These are phyloP conservation scores for Limnephilus marmoratus DNA, from an alignment of 2,888 invertebrate species.

Conservation along the genomic window DNA sequence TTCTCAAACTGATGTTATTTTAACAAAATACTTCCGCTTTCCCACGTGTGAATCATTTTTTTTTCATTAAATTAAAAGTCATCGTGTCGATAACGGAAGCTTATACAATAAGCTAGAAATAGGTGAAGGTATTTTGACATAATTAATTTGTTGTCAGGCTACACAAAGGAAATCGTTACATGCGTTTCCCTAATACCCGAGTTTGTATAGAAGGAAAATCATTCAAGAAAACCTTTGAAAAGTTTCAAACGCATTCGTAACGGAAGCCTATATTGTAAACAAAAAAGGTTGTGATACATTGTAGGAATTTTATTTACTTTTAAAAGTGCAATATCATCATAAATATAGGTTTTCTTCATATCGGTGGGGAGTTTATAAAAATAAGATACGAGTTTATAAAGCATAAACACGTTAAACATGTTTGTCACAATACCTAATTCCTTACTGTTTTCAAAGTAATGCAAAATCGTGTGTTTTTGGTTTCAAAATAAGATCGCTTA, in stretches of 20 bases:
- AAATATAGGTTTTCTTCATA: background rate
- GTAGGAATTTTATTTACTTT: background rate
- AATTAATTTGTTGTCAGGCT: conserved; percentile 33
- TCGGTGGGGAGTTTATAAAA: background rate
- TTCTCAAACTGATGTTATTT: conserved; percentile 40
- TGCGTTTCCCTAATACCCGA: conserved; percentile 2
- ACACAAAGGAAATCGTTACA: conserved; percentile 6
- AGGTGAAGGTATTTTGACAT: conserved; percentile 36
- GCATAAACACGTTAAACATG: too few species aligned
- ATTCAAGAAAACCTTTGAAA: background rate
- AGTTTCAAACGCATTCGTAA: too few species aligned
- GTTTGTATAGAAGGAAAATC: background rate
- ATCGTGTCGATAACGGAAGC: conserved; percentile 36
- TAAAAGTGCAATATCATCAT: background rate
- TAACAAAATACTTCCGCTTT: conserved; percentile 39
- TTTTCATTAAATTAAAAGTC: conserved; percentile 57
- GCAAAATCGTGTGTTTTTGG: too few species aligned
- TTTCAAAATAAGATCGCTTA: too few species aligned
- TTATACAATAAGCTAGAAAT: background rate
- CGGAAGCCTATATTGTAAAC: background rate
- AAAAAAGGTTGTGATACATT: background rate
- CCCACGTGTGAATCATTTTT: conserved; percentile 20
- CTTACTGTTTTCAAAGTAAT: too few species aligned
- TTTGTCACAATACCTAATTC: too few species aligned
- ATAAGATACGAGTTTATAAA: too few species aligned